Conservation (phyloP, 92 coral and sea anemone species). For the Porites evermanni region DNA sequence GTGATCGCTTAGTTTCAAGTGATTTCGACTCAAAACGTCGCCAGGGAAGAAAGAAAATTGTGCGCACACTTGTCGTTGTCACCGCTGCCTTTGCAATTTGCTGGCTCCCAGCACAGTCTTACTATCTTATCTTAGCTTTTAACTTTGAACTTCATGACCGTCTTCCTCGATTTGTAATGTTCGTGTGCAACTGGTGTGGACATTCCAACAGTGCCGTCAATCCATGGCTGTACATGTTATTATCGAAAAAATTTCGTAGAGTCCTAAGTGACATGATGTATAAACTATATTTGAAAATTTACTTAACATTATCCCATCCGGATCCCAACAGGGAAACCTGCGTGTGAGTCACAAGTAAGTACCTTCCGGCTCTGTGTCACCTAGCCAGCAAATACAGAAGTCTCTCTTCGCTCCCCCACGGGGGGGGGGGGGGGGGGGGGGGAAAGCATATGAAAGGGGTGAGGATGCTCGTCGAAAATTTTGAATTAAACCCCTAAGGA, state of each 20-base stretch:
- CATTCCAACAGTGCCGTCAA: slow-evolving; percentile 83
- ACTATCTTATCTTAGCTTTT: slow-evolving; percentile 64
- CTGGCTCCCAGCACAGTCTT: slow-evolving; percentile 77
- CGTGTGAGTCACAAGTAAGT: not conserved
- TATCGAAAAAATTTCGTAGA: slow-evolving; percentile 70
- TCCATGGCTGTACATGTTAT: slow-evolving; percentile 73
- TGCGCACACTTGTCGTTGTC: slow-evolving; percentile 64
- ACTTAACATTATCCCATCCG: not conserved
- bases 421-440: too few relatives aligned
- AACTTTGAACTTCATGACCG: slow-evolving; percentile 13
- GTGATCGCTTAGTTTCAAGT: slow-evolving; percentile 19
- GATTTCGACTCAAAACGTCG: slow-evolving; percentile 52
- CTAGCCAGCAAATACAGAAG: too few relatives aligned
- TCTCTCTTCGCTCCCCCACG: too few relatives aligned
- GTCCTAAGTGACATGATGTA: not conserved
- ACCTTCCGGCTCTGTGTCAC: too few relatives aligned
- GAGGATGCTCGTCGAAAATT: too few relatives aligned
- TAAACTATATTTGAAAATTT: not conserved
- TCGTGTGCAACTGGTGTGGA: slow-evolving; percentile 66
- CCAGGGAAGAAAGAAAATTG: slow-evolving; percentile 67
- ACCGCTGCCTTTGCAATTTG: slow-evolving; percentile 78
- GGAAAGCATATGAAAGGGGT: too few relatives aligned
- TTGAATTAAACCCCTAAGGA: too few relatives aligned
- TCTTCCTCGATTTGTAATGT: slow-evolving; percentile 37
- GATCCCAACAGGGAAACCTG: not conserved